Evolutionary conservation across 2,113 vertebrate species (phyloP), one percentile per base, ranked within the genome.

Genomic region (Salvelinus fontinalis): DNA sequence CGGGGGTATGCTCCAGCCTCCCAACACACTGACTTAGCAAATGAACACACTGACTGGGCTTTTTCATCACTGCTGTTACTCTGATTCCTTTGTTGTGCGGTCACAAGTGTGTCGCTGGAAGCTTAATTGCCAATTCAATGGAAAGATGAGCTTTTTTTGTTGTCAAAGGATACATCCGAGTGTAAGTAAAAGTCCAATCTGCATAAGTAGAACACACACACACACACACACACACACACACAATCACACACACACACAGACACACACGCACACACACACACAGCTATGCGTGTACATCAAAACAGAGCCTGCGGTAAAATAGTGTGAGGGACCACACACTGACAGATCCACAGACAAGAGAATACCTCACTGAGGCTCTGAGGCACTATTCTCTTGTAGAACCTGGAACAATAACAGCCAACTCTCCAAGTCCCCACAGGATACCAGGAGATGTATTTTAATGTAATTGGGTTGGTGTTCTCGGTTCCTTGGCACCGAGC

Each of bases 401-500:
- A 54, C 13, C 51, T 54, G 12, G 51, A 54, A 54, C 51, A 54
- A 54, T 54, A 54, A 54, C 51, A 54, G 51, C 16, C 51, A 54
- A 54, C 51, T 18, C 51, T 54, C 51, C 51, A 18, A 54, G 51
- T 54, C 51, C 16, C 51, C 12, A 54, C 51, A 54, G 51, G 51
- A 54, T 18, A 54, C 51, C 51, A 54, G 51, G 57, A 31, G 31
- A 73, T 71, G 71, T 59, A 77, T 80, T 75, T 67, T 70, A 67
- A 83, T 84, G 73, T 44, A 85, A 84, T 74, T 79, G 69, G 67
- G 71, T 77, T 54, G 34, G 65, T 69, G 77, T 62, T 73, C 62
- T 73, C 71, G 59, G 39, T 70, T 78, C 76, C 51, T 83, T 85
- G 73, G 71, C 74, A 76, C 51, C 16, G 51, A 54, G 3, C 3